Evolutionary conservation across 2,797 vertebrate species (phyloP), one percentile per base, ranked within the genome.

Genomic region (Microctenopoma stevenorrisi): DNA sequence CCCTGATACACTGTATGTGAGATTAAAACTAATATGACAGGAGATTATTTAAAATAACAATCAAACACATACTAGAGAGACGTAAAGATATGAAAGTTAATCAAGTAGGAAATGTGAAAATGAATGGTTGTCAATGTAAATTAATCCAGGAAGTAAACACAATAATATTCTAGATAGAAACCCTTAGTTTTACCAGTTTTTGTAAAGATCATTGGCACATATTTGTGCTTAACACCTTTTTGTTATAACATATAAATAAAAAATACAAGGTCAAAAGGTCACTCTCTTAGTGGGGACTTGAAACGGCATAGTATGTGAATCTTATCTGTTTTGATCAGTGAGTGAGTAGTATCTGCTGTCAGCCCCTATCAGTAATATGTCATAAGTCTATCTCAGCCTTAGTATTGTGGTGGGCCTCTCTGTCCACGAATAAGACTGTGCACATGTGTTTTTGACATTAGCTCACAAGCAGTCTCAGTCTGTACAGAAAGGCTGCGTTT

Each of bases 241-340:
- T 35, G 33, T 30, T 56, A 10, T 48, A 7, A 60, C 6, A 33
- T 54, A 8, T 46, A 4, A 48, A 43, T 7, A 0, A 14, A 12
- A 4, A 9, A 66, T 10, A 58, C 2, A 28, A n/a, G 8, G 5
- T 46, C 1, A n/a, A 70, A 57, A 64, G 25, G 37, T 54, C 62
- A 22, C 25, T 38, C 15, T 42, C 5, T 42, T 42, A 42, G 15
- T 44, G 25, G 14, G 11, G 63, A 59, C 30, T 18, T 28, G 40
- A 55, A 64, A 28, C 48, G 13, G 10, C 26, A 42, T 3, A 25
- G 46, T 44, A 11, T 69, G 28, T 5, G 7, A 4, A 53, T 22
- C 66, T 84, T 80, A 82, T 87, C 76, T 64, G 59, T 11, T 33
- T 33, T 35, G 22, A 64, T 12, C 70, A 81, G 81, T 35, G 37